These are phyloP conservation scores for Halcyon senegalensis DNA, from an alignment of 2,113 vertebrate genomes.

Conservation along the genomic window DNA sequence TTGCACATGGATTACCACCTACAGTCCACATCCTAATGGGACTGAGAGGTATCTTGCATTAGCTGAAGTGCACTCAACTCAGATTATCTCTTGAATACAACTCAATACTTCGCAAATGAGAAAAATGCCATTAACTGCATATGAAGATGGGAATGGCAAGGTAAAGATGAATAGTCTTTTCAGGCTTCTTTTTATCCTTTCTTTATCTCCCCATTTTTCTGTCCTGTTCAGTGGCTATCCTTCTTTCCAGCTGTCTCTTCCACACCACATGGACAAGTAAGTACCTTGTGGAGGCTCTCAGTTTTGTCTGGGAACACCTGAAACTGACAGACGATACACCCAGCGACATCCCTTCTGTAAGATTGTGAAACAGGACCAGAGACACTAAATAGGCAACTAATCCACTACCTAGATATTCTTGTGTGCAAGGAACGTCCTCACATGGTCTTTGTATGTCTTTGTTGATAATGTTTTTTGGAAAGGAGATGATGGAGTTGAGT, in stretches of 20 bases:
- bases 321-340: not conserved
- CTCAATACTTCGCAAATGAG: not conserved
- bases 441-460: not conserved
- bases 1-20: not conserved
- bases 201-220: not conserved
- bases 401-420: not conserved
- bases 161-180: not conserved
- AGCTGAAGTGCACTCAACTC: not conserved
- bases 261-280: not conserved
- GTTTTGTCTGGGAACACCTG: not conserved
- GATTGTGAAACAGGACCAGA: not conserved
- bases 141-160: not conserved
- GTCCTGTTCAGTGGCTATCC: not conserved
- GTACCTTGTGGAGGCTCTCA: not conserved
- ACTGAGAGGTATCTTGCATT: not conserved
- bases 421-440: not conserved
- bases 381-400: not conserved
- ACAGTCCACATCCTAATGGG: not conserved
- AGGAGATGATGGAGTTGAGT: not conserved
- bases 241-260: not conserved
- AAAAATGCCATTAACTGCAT: not conserved
- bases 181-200: not conserved
- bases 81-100: not conserved
- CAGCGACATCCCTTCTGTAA: not conserved
- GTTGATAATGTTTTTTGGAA: not conserved